phyloP scores from a whole-genome alignment of 1,140 invertebrate species.

The Caenorhabditis tropicalis region DNA sequence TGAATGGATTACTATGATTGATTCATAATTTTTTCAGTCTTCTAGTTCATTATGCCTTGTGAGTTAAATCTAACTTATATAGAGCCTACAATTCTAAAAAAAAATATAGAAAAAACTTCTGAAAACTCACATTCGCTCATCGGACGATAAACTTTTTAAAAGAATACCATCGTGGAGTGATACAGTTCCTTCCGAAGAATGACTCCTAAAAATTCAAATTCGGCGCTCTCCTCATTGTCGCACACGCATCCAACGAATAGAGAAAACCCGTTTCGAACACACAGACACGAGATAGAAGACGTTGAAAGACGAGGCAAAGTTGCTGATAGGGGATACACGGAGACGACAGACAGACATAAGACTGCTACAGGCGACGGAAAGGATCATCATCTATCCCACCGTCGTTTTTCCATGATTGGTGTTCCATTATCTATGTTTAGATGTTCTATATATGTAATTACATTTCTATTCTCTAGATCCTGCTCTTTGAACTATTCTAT shows the following conservation, averaged over 20 bases:
- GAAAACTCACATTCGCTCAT: too few species aligned
- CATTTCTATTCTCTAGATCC: background rate
- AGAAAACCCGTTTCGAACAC: conserved; percentile 42
- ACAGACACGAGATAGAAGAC: background rate
- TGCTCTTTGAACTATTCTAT: background rate
- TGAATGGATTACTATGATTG: too few species aligned
- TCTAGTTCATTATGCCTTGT: too few species aligned
- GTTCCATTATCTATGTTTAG: conserved; percentile 7
- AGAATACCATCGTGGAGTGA: too few species aligned
- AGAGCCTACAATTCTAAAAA: too few species aligned
- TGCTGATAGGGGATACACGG: conserved; percentile 32
- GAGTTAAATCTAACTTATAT: too few species aligned
- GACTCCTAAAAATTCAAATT: conserved; percentile 28
- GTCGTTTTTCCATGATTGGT: conserved; percentile 25
- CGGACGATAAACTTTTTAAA: too few species aligned
- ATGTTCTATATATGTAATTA: background rate
- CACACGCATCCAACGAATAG: background rate
- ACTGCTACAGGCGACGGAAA: conserved; percentile 20
- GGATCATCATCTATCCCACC: conserved; percentile 39
- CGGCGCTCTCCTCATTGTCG: background rate
- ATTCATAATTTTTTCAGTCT: too few species aligned
- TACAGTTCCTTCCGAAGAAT: conserved; percentile 13
- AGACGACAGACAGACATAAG: conserved; percentile 33
- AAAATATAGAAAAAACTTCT: too few species aligned
- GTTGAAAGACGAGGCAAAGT: background rate